phyloP scores from a whole-genome alignment of 1,140 invertebrate species.

The Drosophila sturtevanti region DNA sequence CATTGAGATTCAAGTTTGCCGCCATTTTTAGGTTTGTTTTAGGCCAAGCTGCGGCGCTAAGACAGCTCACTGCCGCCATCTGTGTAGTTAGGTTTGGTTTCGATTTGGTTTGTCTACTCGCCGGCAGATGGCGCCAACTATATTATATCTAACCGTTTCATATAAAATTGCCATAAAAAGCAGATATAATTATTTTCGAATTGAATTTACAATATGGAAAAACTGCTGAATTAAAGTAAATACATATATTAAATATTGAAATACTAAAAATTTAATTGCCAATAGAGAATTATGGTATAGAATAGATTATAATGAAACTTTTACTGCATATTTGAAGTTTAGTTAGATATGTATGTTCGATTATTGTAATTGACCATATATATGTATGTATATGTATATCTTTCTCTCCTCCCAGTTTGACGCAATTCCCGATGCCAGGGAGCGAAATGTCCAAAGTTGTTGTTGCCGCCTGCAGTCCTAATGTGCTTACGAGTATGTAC shows the following conservation, averaged over 20 bases:
- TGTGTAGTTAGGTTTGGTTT: not conserved
- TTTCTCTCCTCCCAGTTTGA: not conserved
- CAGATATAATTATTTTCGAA: no score
- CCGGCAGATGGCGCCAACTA: not conserved
- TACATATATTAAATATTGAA: no score
- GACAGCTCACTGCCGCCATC: not conserved
- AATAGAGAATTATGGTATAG: no score
- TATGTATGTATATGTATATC: no score
- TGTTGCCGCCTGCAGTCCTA: constrained; percentile 11
- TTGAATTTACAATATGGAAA: no score
- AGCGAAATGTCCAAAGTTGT: constrained; percentile 1
- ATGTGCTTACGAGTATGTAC: constrained; percentile 8
- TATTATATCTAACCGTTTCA: not conserved
- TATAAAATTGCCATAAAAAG: no score
- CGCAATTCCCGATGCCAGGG: not conserved
- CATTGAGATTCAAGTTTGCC: not conserved
- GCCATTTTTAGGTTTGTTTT: not conserved
- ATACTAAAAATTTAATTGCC: no score
- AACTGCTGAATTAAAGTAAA: no score
- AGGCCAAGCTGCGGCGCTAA: not conserved
- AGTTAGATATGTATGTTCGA: not conserved
- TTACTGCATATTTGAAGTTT: no score
- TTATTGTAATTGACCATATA: no score
- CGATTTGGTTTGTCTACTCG: not conserved
- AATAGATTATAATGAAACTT: no score